These are phyloP conservation scores for Athalia circularis DNA, from an alignment of 2,888 invertebrate genomes.

Conservation along the genomic window DNA sequence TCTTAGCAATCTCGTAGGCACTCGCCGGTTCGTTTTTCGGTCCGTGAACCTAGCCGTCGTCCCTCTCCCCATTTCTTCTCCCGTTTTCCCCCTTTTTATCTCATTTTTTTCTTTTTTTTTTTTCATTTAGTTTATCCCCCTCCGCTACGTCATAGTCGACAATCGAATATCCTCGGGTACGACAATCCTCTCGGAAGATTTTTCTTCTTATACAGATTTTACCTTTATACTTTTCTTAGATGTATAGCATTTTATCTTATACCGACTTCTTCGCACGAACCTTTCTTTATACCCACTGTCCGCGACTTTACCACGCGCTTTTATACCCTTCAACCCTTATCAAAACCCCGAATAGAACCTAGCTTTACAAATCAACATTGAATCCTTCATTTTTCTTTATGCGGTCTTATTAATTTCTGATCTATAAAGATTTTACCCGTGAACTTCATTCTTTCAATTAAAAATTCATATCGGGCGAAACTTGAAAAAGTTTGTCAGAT, in stretches of 20 bases:
- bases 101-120: background rate
- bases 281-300: too few species aligned
- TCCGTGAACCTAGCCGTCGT: too few species aligned
- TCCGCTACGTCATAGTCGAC: background rate
- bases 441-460: too few species aligned
- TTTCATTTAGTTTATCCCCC: too few species aligned
- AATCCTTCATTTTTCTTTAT: background rate
- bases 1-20: background rate
- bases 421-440: too few species aligned
- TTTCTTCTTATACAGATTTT: background rate
- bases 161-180: slow-evolving; percentile 14
- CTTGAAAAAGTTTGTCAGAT: too few species aligned
- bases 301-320: background rate
- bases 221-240: too few species aligned
- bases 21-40: background rate
- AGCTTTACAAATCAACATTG: too few species aligned
- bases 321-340: background rate
- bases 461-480: too few species aligned
- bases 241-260: too few species aligned
- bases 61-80: background rate
- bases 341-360: background rate
- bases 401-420: background rate
- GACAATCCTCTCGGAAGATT: background rate
- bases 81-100: background rate
- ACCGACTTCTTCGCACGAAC: too few species aligned